Evolutionary conservation across 2,797 vertebrate genomes (phyloP).

Genomic region (Pseudochirops cupreus): DNA sequence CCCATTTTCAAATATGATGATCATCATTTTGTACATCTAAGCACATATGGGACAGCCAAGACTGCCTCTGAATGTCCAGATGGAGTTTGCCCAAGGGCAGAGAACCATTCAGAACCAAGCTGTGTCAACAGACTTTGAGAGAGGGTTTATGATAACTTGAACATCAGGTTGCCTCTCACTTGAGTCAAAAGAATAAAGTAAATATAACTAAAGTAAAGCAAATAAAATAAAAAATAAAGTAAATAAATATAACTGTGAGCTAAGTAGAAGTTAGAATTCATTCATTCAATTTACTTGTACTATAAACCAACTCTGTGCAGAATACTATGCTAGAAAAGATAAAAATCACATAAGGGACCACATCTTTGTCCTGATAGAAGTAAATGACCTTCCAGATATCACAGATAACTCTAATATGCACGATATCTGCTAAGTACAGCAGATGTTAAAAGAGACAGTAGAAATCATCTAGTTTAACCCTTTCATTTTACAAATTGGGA

Average conservation of each 20-base stretch:
- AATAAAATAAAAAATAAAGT: neutral
- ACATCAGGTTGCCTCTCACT: neutral
- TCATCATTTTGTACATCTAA: neutral
- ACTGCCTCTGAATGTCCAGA: neutral
- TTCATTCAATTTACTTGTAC: neutral
- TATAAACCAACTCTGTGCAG: neutral
- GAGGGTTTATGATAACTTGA: neutral
- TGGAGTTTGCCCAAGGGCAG: slow-evolving; percentile 3
- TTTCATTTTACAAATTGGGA: neutral
- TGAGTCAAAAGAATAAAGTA: neutral
- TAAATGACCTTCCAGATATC: neutral
- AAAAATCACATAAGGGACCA: neutral
- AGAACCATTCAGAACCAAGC: neutral
- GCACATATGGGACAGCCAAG: neutral
- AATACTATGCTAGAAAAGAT: neutral
- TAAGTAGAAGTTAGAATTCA: neutral
- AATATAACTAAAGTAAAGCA: neutral
- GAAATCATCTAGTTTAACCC: neutral
- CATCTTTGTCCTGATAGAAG: neutral
- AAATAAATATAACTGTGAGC: accelerated
- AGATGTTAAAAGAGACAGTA: neutral
- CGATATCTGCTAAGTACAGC: neutral
- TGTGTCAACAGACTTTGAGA: neutral
- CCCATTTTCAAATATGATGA: neutral
- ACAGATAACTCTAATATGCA: neutral